These are phyloP conservation scores for Chrysoperla carnea DNA, from an alignment of 1,140 invertebrate genomes.

Conservation along the genomic window DNA sequence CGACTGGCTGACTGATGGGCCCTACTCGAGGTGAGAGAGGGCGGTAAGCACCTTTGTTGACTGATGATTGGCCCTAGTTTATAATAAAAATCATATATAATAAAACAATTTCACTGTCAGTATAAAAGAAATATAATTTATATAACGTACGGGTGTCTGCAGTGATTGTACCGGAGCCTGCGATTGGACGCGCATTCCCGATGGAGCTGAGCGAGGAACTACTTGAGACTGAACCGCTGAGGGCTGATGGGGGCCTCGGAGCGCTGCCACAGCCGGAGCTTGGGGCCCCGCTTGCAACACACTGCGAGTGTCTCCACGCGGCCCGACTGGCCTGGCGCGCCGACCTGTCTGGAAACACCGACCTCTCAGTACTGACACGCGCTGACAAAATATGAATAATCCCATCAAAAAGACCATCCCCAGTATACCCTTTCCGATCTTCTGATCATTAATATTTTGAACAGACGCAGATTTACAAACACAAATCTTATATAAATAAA, in stretches of 20 bases:
- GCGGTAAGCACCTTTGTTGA: constrained; percentile 39
- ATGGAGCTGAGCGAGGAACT: constrained; percentile 47
- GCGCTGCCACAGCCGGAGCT: constrained; percentile 28
- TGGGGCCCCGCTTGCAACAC: constrained; percentile 43
- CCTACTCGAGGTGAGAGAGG: constrained; percentile 35
- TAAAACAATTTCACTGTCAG: no score
- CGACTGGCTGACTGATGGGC: constrained; percentile 9
- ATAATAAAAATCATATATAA: no score
- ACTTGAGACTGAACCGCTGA: constrained; percentile 45
- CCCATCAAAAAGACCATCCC: no score
- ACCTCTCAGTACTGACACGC: constrained; percentile 22
- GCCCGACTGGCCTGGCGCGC: constrained; percentile 54
- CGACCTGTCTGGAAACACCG: constrained; percentile 55
- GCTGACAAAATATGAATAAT: neutral
- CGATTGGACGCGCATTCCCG: constrained; percentile 31
- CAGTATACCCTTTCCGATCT: no score
- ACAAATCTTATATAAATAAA: no score
- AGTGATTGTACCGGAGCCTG: constrained; percentile 45
- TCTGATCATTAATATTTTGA: no score
- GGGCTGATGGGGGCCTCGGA: constrained; percentile 38
- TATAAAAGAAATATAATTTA: constrained; percentile 1
- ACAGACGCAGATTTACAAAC: no score
- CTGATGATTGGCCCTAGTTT: constrained; percentile 39
- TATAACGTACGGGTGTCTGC: constrained; percentile 39
- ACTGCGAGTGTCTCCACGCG: constrained; percentile 60